Evolutionary conservation across 2,888 invertebrate genomes (phyloP), one percentile per base, ranked within the genome.

Genomic region (Bombylius major): DNA sequence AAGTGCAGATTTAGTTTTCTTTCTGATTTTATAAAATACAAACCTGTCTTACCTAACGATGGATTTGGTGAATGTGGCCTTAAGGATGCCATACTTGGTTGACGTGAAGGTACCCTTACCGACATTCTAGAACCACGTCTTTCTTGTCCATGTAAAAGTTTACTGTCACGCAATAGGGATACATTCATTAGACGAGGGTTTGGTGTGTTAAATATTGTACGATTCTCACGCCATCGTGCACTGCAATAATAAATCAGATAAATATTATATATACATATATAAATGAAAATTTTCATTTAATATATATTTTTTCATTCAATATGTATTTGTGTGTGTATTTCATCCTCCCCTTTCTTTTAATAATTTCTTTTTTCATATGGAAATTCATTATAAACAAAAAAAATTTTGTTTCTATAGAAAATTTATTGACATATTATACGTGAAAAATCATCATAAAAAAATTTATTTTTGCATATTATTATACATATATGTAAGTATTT

Each of bases 181-280:
- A 89, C 91, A 74, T 93, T 93, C 92, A 93, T 93, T 75, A 94
- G 77, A 58, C 94, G 83, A 58, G 94, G 92, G 73, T 93, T 93
- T 36, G 93, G 92, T 53, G 93, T 93, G 75, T 93, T 93, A 79
- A 94, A 93, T 67, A 94, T 93, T 44, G 92, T 90, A 34, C 93
- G 82, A 71, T 90, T 92, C 67, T 93, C 93, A 65, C 87, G 82
- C 89, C 92, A 93, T 69, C 92, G 82, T 39, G 93, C 93, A 72
- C 93, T 93, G 79, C 56, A 80, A 55, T 45, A 55, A 57, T 53
- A 57, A 53, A 56, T 55, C 23, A 51, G 13, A 50, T 14, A n/a
- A 54, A 4, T 36, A 31, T 54, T n/a, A 36, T 7, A 3, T n/a
- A 36, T 7, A 3, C 5, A 7, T 36, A 4, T 36, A n/a, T n/a